Conservation (phyloP, 2,797 vertebrate species). For the Fringilla coelebs region DNA sequence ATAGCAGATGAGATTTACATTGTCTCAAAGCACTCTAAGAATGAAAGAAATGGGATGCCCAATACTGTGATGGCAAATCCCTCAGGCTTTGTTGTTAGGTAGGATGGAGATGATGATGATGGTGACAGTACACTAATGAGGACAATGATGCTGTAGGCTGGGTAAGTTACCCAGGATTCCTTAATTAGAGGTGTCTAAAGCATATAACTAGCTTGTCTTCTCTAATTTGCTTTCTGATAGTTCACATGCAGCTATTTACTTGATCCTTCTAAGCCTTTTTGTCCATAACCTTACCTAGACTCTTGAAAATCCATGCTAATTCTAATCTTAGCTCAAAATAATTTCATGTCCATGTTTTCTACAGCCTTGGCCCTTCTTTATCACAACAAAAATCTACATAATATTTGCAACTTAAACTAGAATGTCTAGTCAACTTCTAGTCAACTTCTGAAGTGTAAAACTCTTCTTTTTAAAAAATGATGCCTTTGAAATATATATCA, state of each 20-base stretch:
- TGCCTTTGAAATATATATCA: not conserved
- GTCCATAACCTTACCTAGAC: not conserved
- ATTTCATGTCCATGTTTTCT: not conserved
- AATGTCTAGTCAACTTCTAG: not conserved
- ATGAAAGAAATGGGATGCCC: conserved; percentile 25
- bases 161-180: not conserved
- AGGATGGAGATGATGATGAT: not conserved
- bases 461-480: not conserved
- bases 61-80: conserved; percentile 20
- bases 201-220: not conserved
- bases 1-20: conserved; percentile 5
- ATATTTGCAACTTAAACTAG: not conserved
- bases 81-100: not conserved
- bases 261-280: not conserved
- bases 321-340: not conserved
- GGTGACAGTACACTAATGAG: conserved; percentile 26
- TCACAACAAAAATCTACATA: not conserved
- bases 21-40: conserved; percentile 21
- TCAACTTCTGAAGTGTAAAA: not conserved
- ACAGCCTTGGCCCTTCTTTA: not conserved
- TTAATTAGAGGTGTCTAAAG: conserved; percentile 8
- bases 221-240: not conserved
- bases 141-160: not conserved
- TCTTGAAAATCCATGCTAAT: not conserved
- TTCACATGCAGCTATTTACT: not conserved